Conservation (phyloP, 2,113 vertebrate genomes). For the Ceuthmochares aereus region DNA sequence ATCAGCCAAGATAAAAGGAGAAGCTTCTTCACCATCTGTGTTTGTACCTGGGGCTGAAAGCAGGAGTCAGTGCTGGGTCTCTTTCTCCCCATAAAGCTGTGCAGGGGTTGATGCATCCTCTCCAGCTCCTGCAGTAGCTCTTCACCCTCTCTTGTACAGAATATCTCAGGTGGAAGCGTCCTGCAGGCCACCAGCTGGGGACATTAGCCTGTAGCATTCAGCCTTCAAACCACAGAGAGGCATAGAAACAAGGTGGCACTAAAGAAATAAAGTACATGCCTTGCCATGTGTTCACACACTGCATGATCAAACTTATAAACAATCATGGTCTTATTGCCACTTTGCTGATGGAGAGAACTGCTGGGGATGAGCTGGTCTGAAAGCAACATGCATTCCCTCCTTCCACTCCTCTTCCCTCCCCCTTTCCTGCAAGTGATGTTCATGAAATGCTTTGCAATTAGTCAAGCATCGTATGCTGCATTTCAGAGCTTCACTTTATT, state of each 20-base stretch:
- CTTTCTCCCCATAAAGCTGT: neutral
- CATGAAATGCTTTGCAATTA: neutral
- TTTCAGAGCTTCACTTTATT: constrained; percentile 9
- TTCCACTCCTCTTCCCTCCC: neutral
- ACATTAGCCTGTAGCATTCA: neutral
- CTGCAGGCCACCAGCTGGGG: neutral
- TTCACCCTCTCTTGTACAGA: neutral
- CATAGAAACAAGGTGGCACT: neutral
- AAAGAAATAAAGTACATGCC: neutral
- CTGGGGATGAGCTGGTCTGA: neutral
- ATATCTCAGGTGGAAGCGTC: neutral
- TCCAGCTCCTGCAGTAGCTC: neutral
- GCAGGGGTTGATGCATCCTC: neutral
- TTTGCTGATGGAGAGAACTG: neutral
- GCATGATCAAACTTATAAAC: neutral
- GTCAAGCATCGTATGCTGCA: neutral
- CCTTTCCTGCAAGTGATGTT: neutral
- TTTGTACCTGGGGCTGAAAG: neutral
- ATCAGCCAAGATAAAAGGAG: neutral
- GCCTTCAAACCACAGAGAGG: neutral
- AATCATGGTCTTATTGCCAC: neutral
- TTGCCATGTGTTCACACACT: neutral
- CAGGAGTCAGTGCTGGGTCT: neutral
- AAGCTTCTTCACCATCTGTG: neutral
- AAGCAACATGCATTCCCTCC: neutral